Evolutionary conservation across 2,888 invertebrate species (phyloP).

Genomic region (Drosophila merina): DNA sequence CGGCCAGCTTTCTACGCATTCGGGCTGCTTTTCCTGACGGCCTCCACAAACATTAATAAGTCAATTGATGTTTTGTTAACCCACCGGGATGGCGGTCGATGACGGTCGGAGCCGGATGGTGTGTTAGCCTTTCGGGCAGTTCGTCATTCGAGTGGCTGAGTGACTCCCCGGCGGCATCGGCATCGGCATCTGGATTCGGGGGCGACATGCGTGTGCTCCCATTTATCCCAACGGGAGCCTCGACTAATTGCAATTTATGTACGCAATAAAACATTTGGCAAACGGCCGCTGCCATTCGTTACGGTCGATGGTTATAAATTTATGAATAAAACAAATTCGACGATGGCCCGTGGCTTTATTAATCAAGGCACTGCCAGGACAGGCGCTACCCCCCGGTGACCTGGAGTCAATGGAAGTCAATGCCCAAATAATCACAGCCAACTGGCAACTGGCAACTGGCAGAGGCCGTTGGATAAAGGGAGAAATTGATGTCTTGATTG

Average conservation of each 20-base stretch:
- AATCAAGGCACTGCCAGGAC: slow-evolving; percentile 52
- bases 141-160: slow-evolving; percentile 56
- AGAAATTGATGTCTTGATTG: slow-evolving; percentile 50
- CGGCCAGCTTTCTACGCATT: neutral
- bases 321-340: slow-evolving; percentile 64
- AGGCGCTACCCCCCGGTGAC: slow-evolving; percentile 13
- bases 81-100: slow-evolving; percentile 42
- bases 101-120: slow-evolving; percentile 15
- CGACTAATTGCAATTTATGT: slow-evolving; percentile 78
- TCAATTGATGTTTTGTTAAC: slow-evolving; percentile 78
- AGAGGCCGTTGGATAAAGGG: neutral
- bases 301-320: slow-evolving; percentile 71
- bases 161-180: slow-evolving; percentile 46
- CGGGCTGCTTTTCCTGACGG: slow-evolving; percentile 14
- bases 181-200: neutral
- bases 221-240: slow-evolving; percentile 72
- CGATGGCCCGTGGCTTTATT: slow-evolving; percentile 63
- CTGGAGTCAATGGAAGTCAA: slow-evolving; percentile 59
- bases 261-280: slow-evolving; percentile 76
- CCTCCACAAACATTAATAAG: slow-evolving; percentile 70
- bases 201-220: slow-evolving; percentile 62
- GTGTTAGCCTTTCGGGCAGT: slow-evolving; percentile 41
- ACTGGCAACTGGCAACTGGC: neutral
- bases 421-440: slow-evolving; percentile 59
- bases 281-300: slow-evolving; percentile 65